Conservation (phyloP, 2,113 vertebrate species). For the Mungos mungo region DNA sequence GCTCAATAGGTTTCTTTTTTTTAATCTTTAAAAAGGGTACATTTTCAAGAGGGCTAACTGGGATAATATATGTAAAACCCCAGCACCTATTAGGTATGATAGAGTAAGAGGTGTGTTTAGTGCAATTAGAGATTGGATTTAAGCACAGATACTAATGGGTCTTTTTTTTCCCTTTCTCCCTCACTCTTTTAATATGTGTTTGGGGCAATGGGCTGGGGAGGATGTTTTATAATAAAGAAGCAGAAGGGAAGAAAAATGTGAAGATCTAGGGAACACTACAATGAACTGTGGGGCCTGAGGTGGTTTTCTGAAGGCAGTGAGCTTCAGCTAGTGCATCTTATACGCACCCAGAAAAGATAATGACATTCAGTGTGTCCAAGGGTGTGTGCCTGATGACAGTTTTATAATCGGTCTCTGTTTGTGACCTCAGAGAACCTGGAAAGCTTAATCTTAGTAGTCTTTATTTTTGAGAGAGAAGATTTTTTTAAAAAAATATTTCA, state of each 20-base stretch:
- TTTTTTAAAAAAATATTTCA: background rate
- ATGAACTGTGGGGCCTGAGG: background rate
- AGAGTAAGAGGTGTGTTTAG: background rate
- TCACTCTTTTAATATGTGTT: background rate
- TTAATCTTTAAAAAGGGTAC: background rate
- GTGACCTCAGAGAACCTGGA: background rate
- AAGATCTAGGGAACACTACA: background rate
- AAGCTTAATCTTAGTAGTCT: background rate
- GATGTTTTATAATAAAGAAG: background rate
- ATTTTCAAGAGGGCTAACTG: background rate
- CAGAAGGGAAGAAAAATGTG: background rate
- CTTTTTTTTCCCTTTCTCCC: background rate
- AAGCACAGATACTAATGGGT: background rate
- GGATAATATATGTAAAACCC: background rate
- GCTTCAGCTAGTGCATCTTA: background rate
- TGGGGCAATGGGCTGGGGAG: accelerated
- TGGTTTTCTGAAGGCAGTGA: background rate
- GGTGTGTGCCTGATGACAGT: background rate
- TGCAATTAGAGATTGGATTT: background rate
- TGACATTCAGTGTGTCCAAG: background rate
- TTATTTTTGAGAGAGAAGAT: background rate
- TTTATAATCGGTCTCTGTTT: conserved; percentile 13
- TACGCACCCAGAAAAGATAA: background rate
- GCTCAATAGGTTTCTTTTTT: background rate
- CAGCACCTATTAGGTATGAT: background rate